Base-by-base conservation (phyloP, 2,888 invertebrate genomes). In the Pedicia rivosa region DNA sequence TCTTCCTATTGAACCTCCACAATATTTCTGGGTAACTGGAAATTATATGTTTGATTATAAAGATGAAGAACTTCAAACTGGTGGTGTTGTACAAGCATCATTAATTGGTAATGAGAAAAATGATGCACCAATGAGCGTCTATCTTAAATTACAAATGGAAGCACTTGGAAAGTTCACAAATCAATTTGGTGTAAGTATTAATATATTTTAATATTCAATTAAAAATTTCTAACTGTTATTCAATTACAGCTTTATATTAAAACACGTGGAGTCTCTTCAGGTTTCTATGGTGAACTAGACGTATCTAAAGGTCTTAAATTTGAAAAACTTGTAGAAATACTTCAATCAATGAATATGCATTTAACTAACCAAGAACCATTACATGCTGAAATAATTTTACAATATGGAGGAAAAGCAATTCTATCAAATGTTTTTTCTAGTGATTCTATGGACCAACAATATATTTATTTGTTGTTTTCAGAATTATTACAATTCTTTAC, bases 21-120 rank as follows among this genome's bases (percentile, higher is more conserved):
- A 58, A 8, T 63, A 68, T 5, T 69, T 68, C 46, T 74, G 78
- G 68, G 69, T 74, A 0, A 78, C 78, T 0, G 78, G 77, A 19
- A 79, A 79, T 55, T 76, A 77, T 49, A 66, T 80, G 38, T 66
- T 78, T 45, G 78, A 77, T 42, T 73, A 72, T 47, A 70, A 72
- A n/a, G 73, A 76, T 47, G 67, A 68, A 2, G 67, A 68, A 24
- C 62, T 68, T 40, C 68, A 70, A 32, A 69, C 70, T 40, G 72
- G 72, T 2, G 66, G 70, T 3, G 62, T 72, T 59, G 46, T 71
- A 13, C 70, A 73, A 46, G 62, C 73, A 16, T 59, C 78, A 41
- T 64, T 73, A 7, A 67, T 79, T 3, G 79, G 75, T 1, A 75
- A 78, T 50, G 66, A 70, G 1, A 59, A 65, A 25, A 74, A 75